Percentiles rank a stretch among this genome's conserved stretches.
Conservation (phyloP, 2,888 invertebrate species). For the Drosophila macrospina region DNA sequence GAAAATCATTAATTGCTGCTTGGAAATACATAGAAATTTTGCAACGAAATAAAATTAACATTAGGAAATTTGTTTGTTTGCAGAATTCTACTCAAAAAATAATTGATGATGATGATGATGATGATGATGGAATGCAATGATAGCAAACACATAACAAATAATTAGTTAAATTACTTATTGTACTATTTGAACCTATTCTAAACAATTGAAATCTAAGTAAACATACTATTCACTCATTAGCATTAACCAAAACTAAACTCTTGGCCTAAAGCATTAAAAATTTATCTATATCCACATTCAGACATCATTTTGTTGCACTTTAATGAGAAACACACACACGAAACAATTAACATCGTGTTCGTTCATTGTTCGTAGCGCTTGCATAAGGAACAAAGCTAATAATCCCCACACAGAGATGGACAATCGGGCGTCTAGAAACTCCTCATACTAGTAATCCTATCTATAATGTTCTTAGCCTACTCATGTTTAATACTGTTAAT, state of each 20-base stretch:
- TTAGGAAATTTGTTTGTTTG: conserved; percentile 61
- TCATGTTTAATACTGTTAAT: conserved; percentile 1
- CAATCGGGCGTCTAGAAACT: background rate
- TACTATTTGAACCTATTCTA: conserved; percentile 55
- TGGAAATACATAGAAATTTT: conserved; percentile 45
- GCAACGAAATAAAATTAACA: conserved; percentile 61
- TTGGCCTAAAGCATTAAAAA: conserved; percentile 65
- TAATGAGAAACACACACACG: conserved; percentile 14
- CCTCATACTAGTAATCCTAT: conserved; percentile 1
- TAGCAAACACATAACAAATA: conserved; percentile 43
- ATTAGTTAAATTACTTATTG: conserved; percentile 64
- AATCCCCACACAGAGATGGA: background rate
- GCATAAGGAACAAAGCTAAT: background rate
- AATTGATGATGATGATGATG: background rate
- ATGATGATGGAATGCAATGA: conserved; percentile 7
- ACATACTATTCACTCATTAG: conserved; percentile 60
- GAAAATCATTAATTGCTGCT: conserved; percentile 57
- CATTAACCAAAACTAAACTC: conserved; percentile 79
- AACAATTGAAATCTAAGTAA: conserved; percentile 40
- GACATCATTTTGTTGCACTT: conserved; percentile 42
- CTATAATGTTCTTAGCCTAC: background rate
- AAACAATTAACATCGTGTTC: conserved; percentile 11
- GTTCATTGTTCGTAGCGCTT: conserved; percentile 34
- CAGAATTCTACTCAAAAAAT: conserved; percentile 25
- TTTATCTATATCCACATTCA: conserved; percentile 22